Evolutionary conservation across 2,888 invertebrate genomes (phyloP), one percentile per base, ranked within the genome.

Genomic region (Allygus modestus): DNA sequence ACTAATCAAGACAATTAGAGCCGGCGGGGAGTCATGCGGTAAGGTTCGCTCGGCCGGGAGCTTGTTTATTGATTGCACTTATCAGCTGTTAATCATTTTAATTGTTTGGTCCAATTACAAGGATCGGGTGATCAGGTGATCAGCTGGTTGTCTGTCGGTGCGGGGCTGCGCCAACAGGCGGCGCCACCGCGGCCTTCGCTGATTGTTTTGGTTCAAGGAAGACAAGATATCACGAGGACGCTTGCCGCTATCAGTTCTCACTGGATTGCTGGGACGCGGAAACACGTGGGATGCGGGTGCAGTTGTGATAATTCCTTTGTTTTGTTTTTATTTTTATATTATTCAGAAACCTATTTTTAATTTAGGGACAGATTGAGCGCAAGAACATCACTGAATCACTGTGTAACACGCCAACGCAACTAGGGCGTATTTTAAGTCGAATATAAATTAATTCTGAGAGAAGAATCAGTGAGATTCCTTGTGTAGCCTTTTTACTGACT

Each of bases 1-100:
- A 77, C 51, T 43, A 77, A 77, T 77, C 77, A 23, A 43, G 77
- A 77, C 77, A 77, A 77, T 77, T 77, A 77, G 77, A 28, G 73
- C 41, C 11, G 28, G 15, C 46, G 51, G 1, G 41, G 77, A 46
- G 43, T 43, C 41, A 73, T 26, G 37, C 73, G 28, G 46, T 41
- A 20, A 43, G 15, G 20, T 41, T 28, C 71, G 37, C 33, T 28
- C 61, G 28, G 61, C 26, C 69, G 61, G 4, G 9, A 65, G 65
- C 65, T 58, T 65, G 65, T 73, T 41, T 73, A 73, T 41, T 73
- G 73, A 73, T 73, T 46, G 77, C 77, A 46, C 46, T 77, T 77
- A 77, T 77, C 77, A 77, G 46, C 46, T 43, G 46, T 28, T 51
- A 28, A 77, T 77, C 77, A 46, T 46, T 73, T 73, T 73, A 73